Percentiles rank a stretch among this genome's conserved stretches.
These are phyloP conservation scores for Lytechinus variegatus DNA, from an alignment of 35 echinoderm and acorn worm species.

Conservation along the genomic window DNA sequence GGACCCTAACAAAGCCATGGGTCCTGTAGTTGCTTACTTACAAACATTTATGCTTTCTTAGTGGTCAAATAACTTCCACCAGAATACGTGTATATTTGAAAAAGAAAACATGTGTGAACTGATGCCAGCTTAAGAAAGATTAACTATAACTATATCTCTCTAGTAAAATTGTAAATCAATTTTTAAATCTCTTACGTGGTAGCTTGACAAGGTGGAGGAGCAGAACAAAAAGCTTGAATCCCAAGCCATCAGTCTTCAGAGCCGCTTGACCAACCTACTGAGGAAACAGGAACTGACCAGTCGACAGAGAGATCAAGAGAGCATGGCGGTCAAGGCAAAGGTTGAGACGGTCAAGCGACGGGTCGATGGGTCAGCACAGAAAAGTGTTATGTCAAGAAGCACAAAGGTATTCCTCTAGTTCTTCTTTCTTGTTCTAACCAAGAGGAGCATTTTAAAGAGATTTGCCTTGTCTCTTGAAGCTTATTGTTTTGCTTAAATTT, in stretches of 20 bases:
- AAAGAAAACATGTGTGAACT: too few relatives aligned
- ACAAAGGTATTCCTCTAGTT: background rate
- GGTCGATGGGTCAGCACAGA: background rate
- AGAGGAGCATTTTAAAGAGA: background rate
- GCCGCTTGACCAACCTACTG: conserved; percentile 77
- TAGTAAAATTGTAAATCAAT: too few relatives aligned
- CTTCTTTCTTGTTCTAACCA: background rate
- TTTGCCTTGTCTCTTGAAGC: background rate
- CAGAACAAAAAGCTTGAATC: conserved; percentile 90
- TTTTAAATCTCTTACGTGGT: background rate
- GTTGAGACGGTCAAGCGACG: conserved; percentile 21
- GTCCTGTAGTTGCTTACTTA: too few relatives aligned
- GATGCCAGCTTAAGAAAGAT: too few relatives aligned
- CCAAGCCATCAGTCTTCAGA: conserved; percentile 80
- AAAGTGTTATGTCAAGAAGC: background rate
- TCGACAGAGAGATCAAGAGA: conserved; percentile 71
- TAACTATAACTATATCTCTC: too few relatives aligned
- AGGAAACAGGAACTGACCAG: conserved; percentile 78
- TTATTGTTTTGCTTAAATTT: too few relatives aligned
- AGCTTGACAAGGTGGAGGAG: conserved; percentile 73
- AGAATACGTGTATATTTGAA: too few relatives aligned
- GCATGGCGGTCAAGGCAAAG: conserved; percentile 51
- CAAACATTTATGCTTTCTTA: too few relatives aligned
- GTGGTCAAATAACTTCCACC: too few relatives aligned
- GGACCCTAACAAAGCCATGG: too few relatives aligned